Conservation (phyloP, 2,113 vertebrate species). For the Emydura subglobosa region DNA sequence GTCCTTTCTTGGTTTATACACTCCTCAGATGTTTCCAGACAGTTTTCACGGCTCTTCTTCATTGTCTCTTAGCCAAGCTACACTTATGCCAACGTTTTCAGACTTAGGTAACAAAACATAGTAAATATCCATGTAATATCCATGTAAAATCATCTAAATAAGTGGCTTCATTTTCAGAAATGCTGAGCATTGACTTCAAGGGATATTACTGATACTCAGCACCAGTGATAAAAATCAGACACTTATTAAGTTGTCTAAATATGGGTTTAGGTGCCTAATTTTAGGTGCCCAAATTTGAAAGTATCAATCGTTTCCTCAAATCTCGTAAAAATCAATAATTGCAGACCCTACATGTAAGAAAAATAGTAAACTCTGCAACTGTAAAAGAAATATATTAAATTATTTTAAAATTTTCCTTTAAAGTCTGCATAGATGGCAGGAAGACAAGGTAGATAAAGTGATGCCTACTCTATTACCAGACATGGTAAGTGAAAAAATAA, state of each 20-base stretch:
- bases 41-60: neutral
- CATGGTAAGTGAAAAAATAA: constrained; percentile 29
- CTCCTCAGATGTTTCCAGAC: neutral
- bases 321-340: neutral
- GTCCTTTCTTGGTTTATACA: neutral
- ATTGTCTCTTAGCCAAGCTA: neutral
- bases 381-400: neutral
- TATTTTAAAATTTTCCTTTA: no score
- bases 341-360: neutral
- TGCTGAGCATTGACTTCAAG: neutral
- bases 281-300: neutral
- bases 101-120: neutral
- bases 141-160: neutral
- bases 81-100: neutral
- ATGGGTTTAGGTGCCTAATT: neutral
- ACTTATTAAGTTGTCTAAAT: neutral
- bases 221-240: neutral
- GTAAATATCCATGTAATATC: neutral
- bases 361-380: neutral
- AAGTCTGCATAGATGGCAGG: constrained; percentile 6
- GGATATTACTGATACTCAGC: neutral
- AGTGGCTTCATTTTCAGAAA: neutral
- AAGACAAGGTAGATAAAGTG: constrained; percentile 22
- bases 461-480: constrained; percentile 46
- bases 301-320: neutral